Base-by-base conservation (phyloP, 2,797 vertebrate genomes). In the Ciconia nigra region DNA sequence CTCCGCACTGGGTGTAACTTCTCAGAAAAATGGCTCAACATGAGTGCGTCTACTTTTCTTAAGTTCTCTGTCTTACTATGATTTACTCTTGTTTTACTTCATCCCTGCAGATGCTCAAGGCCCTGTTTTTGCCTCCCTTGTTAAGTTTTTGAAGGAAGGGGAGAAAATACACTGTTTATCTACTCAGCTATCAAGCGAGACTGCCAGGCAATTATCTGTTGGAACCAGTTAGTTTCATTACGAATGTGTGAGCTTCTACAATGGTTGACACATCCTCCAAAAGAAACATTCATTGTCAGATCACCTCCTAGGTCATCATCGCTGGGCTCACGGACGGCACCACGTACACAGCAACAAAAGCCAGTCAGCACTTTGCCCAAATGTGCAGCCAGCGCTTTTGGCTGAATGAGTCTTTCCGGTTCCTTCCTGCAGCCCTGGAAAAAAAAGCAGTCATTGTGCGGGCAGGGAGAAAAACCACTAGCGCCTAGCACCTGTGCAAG, bases 401-500 rank as follows among this genome's bases (percentile, higher is more conserved):
- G 90, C 74, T 90, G 71, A 67, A 49, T 79, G 39, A 90, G 46
- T 28, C 57, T 94, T 92, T 89, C 90, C 78, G 85, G 94, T 90
- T 96, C 93, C 94, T 95, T 96, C 94, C 96, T 93, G 88, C 59
- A 84, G 66, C 81, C 67, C 31, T 55, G 71, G 44, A 12, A 41
- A 73, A 94, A 95, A 88, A 94, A 63, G 80, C 66, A 80, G 71
- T 33, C 59, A 90, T 96, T 97, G 86, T 94, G 65, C 63, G 80
- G 63, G 39, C 91, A 67, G 1, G 15, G 86, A 87, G 86, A 63
- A 86, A 96, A 97, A 31, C n/a, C 74, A n/a, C 58, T 11, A 35
- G 80, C 3, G 73, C 87, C 91, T 31, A 91, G 94, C 96, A 97
- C 96, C 96, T 97, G 96, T 96, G 97, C 52, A 28, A 94, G 93